phyloP scores from a whole-genome alignment of 2,113 vertebrate species.

The Aleadryas rufinucha region DNA sequence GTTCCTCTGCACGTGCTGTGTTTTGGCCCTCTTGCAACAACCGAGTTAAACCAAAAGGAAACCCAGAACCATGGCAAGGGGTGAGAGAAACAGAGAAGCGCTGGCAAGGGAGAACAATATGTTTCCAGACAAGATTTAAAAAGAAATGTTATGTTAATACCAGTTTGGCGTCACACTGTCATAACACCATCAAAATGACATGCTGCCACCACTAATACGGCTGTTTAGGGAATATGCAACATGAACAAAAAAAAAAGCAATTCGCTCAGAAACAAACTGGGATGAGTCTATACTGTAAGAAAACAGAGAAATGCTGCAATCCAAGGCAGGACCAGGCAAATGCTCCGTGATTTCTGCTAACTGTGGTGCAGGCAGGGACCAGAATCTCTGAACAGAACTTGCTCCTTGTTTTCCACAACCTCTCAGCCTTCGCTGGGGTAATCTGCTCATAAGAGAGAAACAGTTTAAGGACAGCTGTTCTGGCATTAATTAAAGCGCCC shows the following conservation, averaged over 20 bases:
- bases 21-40: background rate
- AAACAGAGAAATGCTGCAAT: conserved; percentile 4
- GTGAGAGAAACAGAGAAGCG: background rate
- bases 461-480: conserved; percentile 35
- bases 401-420: background rate
- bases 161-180: conserved; percentile 56
- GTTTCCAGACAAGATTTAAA: conserved; percentile 49
- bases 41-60: background rate
- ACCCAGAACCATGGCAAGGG: background rate
- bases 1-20: rapidly evolving
- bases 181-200: conserved; percentile 63
- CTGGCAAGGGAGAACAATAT: conserved; percentile 56
- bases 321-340: background rate
- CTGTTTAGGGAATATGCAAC: conserved; percentile 37
- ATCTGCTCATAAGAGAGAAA: background rate
- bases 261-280: conserved; percentile 12
- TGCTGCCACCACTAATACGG: conserved; percentile 45
- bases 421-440: background rate
- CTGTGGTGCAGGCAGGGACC: background rate
- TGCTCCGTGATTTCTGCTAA: background rate
- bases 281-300: background rate
- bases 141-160: conserved; percentile 52
- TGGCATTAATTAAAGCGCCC: conserved; percentile 17
- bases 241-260: conserved; percentile 25
- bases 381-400: background rate